Conservation (phyloP, 2,113 vertebrate genomes). For the Oenanthe oenanthe region DNA sequence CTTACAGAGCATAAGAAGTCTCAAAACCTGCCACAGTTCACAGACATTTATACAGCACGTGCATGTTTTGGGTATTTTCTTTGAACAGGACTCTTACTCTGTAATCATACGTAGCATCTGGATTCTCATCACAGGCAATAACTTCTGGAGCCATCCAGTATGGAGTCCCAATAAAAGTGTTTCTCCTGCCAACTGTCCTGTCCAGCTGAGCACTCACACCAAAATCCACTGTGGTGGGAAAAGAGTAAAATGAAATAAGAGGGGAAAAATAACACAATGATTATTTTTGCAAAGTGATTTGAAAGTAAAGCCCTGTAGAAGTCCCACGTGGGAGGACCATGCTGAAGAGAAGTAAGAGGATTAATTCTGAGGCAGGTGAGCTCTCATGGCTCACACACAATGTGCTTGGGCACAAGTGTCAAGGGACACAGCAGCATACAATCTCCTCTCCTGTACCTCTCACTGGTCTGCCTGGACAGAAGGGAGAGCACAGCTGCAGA, state of each 20-base stretch:
- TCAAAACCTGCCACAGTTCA: background rate
- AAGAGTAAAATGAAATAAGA: constrained; percentile 11
- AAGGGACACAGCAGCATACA: rapidly evolving
- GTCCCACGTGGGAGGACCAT: background rate
- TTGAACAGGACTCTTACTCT: constrained; percentile 79
- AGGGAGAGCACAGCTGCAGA: background rate
- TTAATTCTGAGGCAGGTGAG: background rate
- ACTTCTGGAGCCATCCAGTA: constrained; percentile 99
- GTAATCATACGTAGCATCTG: constrained; percentile 98
- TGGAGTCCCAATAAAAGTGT: constrained; percentile 96
- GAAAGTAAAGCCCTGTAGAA: background rate
- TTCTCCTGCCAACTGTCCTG: constrained; percentile 94
- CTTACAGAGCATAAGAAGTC: background rate
- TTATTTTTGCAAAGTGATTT: background rate
- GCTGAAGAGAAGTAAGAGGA: background rate
- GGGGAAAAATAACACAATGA: background rate
- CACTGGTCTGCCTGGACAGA: background rate
- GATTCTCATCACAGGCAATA: constrained; percentile 98
- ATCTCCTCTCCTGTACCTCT: background rate
- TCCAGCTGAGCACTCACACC: constrained; percentile 98
- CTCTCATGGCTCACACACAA: background rate
- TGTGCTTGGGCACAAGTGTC: background rate
- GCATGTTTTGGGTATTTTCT: background rate
- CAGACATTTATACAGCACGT: background rate
- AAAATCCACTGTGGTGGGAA: constrained; percentile 87